These are phyloP conservation scores for Blomia tropicalis DNA, from an alignment of 2,888 invertebrate genomes.

Conservation along the genomic window DNA sequence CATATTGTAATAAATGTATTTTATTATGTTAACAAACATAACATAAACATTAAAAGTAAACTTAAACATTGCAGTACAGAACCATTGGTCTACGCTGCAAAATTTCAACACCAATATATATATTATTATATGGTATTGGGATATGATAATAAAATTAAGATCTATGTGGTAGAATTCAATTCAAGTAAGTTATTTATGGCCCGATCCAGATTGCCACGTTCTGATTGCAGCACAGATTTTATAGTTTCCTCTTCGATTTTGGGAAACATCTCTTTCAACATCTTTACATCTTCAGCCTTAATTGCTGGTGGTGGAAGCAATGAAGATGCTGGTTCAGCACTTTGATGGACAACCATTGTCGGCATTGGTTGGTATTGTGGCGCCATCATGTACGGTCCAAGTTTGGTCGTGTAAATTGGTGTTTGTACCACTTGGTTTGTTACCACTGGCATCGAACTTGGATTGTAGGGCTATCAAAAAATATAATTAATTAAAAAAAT, in stretches of 20 bases:
- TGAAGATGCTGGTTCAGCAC: not conserved
- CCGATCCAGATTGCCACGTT: slow-evolving; percentile 70
- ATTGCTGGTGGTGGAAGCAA: slow-evolving; percentile 6
- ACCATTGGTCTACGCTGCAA: too few species aligned
- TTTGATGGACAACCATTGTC: slow-evolving; percentile 18
- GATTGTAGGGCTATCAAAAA: not conserved
- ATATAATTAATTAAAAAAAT: not conserved
- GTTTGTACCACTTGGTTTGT: not conserved
- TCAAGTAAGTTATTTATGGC: slow-evolving; percentile 76
- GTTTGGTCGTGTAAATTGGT: not conserved
- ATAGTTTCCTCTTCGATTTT: slow-evolving; percentile 82
- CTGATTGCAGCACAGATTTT: slow-evolving; percentile 71
- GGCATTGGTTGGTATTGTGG: not conserved
- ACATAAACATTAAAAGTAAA: too few species aligned
- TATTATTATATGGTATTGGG: too few species aligned
- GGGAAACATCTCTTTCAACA: slow-evolving; percentile 83
- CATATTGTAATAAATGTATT: too few species aligned
- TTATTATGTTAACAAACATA: too few species aligned
- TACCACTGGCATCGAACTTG: not conserved
- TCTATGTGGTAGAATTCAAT: slow-evolving; percentile 41
- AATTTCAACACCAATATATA: too few species aligned
- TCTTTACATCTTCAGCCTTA: slow-evolving; percentile 25
- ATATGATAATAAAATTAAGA: not conserved
- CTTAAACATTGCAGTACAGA: too few species aligned
- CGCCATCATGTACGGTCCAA: not conserved